Evolutionary conservation across 2,888 invertebrate species (phyloP), one percentile per base, ranked within the genome.

Genomic region (Drosophila macrospina): DNA sequence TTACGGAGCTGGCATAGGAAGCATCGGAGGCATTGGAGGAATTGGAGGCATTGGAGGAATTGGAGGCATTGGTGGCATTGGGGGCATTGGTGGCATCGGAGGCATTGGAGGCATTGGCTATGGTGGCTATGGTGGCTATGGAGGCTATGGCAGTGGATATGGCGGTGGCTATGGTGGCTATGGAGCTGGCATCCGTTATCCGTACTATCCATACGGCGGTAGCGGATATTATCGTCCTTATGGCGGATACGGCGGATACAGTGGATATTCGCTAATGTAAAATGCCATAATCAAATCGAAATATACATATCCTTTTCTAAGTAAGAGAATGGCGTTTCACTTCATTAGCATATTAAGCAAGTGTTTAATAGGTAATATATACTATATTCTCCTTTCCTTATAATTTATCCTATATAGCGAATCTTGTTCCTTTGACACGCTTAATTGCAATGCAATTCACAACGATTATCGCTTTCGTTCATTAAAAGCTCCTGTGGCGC

Each of bases 391-490:
- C 30, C 34, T 24, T 15, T 30, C 24, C 26, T 50, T 52, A 41
- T 60, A 26, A 48, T 44, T 36, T 71, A 15, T 41, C 39, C 28
- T 13, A 48, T 59, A 51, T 48, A 60, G 61, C 20, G 68, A 48
- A 44, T 50, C 56, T 59, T 48, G 41, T 59, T 65, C 72, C 82
- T 85, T 89, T 88, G 86, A 85, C 68, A 74, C 64, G 72, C 60
- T 76, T 74, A 74, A 86, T 76, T 80, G 76, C 73, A 56, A 45
- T 81, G 87, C 71, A 69, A 81, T 84, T 86, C 77, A 75, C 66
- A 78, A 68, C 82, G 89, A 87, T 86, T 87, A 86, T 77, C 77
- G 74, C 86, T 79, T 85, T 77, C 78, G 85, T 87, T 89, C 86
- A 88, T 86, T 88, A 78, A 85, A 84, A 84, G 76, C 80, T 73